Evolutionary conservation across 2,797 vertebrate genomes (phyloP).

Genomic region (Chelmon rostratus): DNA sequence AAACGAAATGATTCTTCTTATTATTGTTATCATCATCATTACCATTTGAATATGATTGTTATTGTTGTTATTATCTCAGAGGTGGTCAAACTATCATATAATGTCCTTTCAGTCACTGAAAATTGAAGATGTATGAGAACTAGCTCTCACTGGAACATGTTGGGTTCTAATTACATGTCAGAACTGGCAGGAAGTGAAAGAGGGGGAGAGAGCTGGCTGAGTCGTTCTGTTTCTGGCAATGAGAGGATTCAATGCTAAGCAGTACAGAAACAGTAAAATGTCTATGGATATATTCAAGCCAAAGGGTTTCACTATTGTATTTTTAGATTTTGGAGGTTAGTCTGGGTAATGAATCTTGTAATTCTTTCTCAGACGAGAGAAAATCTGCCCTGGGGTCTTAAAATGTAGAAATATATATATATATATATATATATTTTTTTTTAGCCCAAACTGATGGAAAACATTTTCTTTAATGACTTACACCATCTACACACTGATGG

Average conservation of each 20-base stretch:
- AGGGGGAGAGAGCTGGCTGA: slow-evolving; percentile 16
- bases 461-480: neutral
- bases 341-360: neutral
- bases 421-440: too few species aligned
- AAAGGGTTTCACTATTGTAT: neutral
- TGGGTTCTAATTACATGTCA: slow-evolving; percentile 48
- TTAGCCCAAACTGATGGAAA: neutral
- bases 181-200: slow-evolving; percentile 19
- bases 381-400: neutral
- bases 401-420: too few species aligned
- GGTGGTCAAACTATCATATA: slow-evolving; percentile 6
- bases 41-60: too few species aligned
- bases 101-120: slow-evolving; percentile 21
- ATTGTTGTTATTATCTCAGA: neutral
- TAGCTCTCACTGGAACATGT: slow-evolving; percentile 28
- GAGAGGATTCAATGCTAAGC: slow-evolving; percentile 26
- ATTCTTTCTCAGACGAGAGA: neutral
- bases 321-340: slow-evolving; percentile 6
- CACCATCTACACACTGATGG: neutral
- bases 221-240: slow-evolving; percentile 5
- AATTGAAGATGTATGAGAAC: slow-evolving; percentile 26
- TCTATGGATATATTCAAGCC: neutral
- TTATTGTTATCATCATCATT: too few species aligned
- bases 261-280: slow-evolving; percentile 4
- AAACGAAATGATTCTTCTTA: too few species aligned